These are phyloP conservation scores for Cylas formicarius DNA, from an alignment of 1,140 invertebrate genomes.

Conservation along the genomic window DNA sequence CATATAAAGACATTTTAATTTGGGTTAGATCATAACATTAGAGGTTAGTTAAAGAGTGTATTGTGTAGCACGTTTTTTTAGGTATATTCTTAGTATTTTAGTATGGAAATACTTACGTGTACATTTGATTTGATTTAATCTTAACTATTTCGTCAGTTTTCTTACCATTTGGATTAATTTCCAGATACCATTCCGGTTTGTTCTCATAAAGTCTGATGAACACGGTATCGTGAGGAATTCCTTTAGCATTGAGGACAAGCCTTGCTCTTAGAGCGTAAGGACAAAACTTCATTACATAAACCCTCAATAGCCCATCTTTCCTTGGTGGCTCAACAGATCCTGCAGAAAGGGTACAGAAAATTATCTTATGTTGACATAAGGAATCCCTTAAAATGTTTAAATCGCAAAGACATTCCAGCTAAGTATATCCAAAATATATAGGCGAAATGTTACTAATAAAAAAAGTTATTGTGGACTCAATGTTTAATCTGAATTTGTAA, in stretches of 20 bases:
- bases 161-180: constrained; percentile 50
- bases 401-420: too few species aligned
- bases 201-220: constrained; percentile 67
- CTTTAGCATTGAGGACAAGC: constrained; percentile 74
- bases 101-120: constrained; percentile 51
- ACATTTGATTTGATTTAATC: not conserved
- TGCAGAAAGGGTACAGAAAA: constrained; percentile 33
- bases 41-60: too few species aligned
- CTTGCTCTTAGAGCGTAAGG: constrained; percentile 80
- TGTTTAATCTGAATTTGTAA: too few species aligned
- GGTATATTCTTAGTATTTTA: too few species aligned
- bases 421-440: too few species aligned
- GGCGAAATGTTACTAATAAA: too few species aligned
- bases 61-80: too few species aligned
- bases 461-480: too few species aligned
- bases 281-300: constrained; percentile 87
- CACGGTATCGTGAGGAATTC: constrained; percentile 75
- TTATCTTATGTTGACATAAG: too few species aligned
- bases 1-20: not conserved
- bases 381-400: too few species aligned
- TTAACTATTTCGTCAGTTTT: constrained; percentile 3
- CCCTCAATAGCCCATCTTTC: constrained; percentile 57
- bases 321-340: constrained; percentile 57
- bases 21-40: not conserved
- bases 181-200: constrained; percentile 78